Conservation (phyloP, 2,113 vertebrate species). For the Chloebia gouldiae region DNA sequence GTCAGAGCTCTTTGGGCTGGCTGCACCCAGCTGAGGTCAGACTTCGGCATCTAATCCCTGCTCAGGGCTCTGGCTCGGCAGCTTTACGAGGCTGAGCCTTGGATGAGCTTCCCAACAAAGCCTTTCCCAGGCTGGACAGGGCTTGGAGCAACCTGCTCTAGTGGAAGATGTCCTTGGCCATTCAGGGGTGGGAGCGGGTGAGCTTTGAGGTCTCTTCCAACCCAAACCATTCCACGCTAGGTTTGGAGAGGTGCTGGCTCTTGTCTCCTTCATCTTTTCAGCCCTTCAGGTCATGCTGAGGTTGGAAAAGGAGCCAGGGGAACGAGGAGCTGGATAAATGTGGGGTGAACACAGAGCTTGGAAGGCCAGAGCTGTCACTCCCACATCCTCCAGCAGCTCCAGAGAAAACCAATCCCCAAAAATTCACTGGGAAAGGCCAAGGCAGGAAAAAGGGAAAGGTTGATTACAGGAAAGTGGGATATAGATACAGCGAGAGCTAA, state of each 20-base stretch:
- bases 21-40: neutral
- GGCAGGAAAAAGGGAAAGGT: neutral
- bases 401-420: neutral
- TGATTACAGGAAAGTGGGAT: slow-evolving; percentile 28
- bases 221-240: neutral
- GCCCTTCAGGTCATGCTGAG: no score
- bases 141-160: neutral
- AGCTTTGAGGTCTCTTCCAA: neutral
- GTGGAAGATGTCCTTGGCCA: neutral
- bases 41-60: neutral
- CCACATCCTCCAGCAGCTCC: neutral
- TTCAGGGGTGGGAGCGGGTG: no score
- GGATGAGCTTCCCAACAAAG: neutral
- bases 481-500: neutral
- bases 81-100: neutral
- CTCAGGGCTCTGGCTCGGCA: neutral
- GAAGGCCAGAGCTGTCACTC: neutral
- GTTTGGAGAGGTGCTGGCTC: neutral
- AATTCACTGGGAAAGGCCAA: neutral
- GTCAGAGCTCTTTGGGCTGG: neutral
- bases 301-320: neutral
- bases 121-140: neutral
- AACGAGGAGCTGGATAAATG: neutral
- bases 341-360: neutral
- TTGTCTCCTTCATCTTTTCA: neutral